Base-by-base conservation (phyloP, 1,140 invertebrate species). In the Hormaphis cornu region DNA sequence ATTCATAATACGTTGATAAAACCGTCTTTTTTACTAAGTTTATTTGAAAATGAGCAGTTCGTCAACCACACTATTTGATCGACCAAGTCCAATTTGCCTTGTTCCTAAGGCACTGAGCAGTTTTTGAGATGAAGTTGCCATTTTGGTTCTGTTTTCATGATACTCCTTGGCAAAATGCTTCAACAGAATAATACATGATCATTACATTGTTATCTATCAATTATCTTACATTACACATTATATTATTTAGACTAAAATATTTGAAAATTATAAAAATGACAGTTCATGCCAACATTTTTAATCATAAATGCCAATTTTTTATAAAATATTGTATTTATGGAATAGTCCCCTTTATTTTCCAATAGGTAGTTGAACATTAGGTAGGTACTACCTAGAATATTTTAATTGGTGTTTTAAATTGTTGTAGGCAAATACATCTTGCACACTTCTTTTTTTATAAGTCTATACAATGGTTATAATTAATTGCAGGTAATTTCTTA, bases 11-110 rank as follows among this genome's bases (percentile, higher is more conserved):
- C 16, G 24, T 40, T 58, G 54, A 26, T 20, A 28, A 46, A 44
- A n/a, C 20, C 20, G 20, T 22, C n/a, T 14, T 66, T 35, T 22
- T 44, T 48, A 37, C 44, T 30, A 48, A 14, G 26, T 50, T 66
- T 48, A 66, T 66, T 66, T 66, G 28, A 66, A 66, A 2, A 66
- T 66, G 6, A 66, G 44, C 14, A 71, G 52, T 66, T 71, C 70
- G 33, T 71, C 70, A 22, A 71, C 59, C 40, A 71, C 50, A 42
- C 70, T 71, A 54, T 71, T 71, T 20, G 70, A 71, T 33, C 70
- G 58, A 33, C 46, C 46, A 16, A 71, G 46, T 66, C 61, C 61
- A 33, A 48, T 48, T 30, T 66, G 61, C 28, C 70, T 50, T n/a
- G 56, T 48, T 42, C 70, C 70, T 22, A 71, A 53, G 3, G 40